Conservation (phyloP, 23 tunicate species). For the Diplosoma virens region DNA sequence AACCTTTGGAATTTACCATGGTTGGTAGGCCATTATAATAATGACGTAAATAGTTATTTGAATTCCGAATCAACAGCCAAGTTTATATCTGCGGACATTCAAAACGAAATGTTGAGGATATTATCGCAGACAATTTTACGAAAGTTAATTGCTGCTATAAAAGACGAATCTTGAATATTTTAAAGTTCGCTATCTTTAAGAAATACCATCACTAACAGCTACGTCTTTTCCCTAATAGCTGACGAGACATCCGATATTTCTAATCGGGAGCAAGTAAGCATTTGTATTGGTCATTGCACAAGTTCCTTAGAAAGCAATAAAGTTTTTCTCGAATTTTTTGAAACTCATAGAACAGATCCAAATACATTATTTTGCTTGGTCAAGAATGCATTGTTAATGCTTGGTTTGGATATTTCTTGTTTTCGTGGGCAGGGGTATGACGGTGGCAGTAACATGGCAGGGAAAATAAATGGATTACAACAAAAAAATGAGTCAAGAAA, state of each 20-base stretch:
- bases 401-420: slow-evolving; percentile 4
- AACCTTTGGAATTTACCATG: too few relatives aligned
- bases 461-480: neutral
- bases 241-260: slow-evolving; percentile 3
- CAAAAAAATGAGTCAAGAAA: neutral
- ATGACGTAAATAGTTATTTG: too few relatives aligned
- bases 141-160: too few relatives aligned
- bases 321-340: slow-evolving; percentile 4
- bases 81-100: too few relatives aligned
- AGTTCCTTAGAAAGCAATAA: too few relatives aligned
- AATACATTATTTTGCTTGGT: neutral
- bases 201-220: too few relatives aligned
- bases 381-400: slow-evolving; percentile 12
- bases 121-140: too few relatives aligned
- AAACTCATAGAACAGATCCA: slow-evolving; percentile 10
- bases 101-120: too few relatives aligned
- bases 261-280: neutral
- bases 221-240: slow-evolving; percentile 19
- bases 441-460: slow-evolving; percentile 32
- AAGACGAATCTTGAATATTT: too few relatives aligned
- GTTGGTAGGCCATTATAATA: too few relatives aligned
- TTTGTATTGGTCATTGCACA: slow-evolving; percentile 16
- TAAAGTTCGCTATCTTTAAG: too few relatives aligned
- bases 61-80: too few relatives aligned
- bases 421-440: slow-evolving; percentile 31